Percentiles rank a stretch among this genome's conserved stretches.
phyloP scores from a whole-genome alignment of 1,140 invertebrate genomes.

The Drosophila micromelanica region DNA sequence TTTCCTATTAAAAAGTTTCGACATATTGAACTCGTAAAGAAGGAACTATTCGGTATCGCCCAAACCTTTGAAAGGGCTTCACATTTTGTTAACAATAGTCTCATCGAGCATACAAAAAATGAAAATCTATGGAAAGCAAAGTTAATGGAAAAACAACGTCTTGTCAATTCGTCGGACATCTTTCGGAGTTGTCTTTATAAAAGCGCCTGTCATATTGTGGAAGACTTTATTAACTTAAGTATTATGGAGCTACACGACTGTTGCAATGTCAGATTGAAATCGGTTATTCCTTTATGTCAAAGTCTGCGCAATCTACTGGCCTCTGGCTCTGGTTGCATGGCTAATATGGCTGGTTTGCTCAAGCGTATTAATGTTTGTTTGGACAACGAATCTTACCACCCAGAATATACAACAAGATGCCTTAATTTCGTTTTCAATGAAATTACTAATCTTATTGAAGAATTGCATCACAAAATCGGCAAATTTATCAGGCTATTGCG shows the following conservation, averaged over 20 bases:
- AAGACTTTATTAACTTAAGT: constrained; percentile 32
- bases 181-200: constrained; percentile 11
- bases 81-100: constrained; percentile 37
- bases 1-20: constrained; percentile 1
- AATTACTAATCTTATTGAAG: constrained; percentile 26
- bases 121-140: constrained; percentile 26
- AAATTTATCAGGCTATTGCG: constrained; percentile 32
- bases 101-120: constrained; percentile 24
- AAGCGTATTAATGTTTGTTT: constrained; percentile 43
- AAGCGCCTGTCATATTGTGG: constrained; percentile 35
- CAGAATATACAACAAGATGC: constrained; percentile 31
- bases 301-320: constrained; percentile 23
- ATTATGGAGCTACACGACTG: constrained; percentile 40
- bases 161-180: constrained; percentile 7
- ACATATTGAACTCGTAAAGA: constrained; percentile 7
- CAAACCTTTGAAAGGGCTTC: constrained; percentile 27
- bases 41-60: constrained; percentile 3
- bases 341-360: constrained; percentile 31
- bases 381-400: constrained; percentile 29
- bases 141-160: constrained; percentile 9
- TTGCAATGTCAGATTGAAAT: constrained; percentile 50
- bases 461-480: constrained; percentile 12
- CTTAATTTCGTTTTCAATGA: constrained; percentile 33
- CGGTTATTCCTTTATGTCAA: constrained; percentile 41
- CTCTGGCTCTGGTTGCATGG: constrained; percentile 26